Evolutionary conservation across 2,113 vertebrate species (phyloP).

Genomic region (Actenoides lindsayi): DNA sequence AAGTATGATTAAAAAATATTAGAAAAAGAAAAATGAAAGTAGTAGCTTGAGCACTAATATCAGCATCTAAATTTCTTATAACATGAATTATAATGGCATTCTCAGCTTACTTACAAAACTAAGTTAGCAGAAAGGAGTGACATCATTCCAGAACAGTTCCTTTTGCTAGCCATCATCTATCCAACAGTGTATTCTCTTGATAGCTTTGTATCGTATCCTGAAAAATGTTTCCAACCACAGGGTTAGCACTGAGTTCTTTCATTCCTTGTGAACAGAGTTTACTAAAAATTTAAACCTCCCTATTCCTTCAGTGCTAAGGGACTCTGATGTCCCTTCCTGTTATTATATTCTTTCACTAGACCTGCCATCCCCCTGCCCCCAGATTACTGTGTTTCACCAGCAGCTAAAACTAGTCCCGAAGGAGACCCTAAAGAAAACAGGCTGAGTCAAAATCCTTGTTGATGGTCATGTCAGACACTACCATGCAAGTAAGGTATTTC

Average conservation of each 20-base stretch:
- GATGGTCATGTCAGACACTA: neutral
- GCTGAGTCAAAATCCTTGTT: neutral
- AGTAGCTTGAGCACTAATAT: neutral
- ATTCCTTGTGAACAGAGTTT: neutral
- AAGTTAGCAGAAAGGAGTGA: neutral
- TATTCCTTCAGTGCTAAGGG: neutral
- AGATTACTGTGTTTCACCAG: neutral
- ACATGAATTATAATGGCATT: neutral
- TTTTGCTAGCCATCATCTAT: neutral
- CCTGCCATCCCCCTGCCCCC: fast-evolving
- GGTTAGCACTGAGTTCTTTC: neutral
- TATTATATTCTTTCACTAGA: neutral
- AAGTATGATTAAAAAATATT: neutral
- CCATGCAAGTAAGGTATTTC: neutral
- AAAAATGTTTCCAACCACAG: neutral
- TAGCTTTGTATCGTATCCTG: neutral
- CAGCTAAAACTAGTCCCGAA: neutral
- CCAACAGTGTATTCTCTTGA: neutral
- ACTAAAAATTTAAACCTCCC: neutral
- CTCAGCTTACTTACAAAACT: neutral
- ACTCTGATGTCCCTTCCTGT: neutral
- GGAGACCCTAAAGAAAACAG: neutral
- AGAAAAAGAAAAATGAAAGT: neutral
- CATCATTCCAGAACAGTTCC: neutral
- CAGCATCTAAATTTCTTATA: neutral